Percentiles rank a stretch among this genome's conserved stretches.
These are phyloP conservation scores for Axinella damicornis DNA, from an alignment of 37 sponge, comb jelly and placozoan species.

Conservation along the genomic window DNA sequence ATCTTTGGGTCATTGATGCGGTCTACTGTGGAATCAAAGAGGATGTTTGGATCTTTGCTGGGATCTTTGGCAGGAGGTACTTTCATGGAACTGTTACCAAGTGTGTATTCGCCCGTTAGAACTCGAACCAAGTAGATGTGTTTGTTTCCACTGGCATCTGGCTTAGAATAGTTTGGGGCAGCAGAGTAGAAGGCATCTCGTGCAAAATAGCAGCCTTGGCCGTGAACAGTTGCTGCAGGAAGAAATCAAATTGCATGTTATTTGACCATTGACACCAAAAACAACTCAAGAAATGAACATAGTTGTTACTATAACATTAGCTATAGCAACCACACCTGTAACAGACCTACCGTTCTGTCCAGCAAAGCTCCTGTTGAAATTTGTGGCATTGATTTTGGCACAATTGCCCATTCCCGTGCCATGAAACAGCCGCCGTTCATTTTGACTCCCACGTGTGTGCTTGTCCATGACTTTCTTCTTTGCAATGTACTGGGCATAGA, in stretches of 20 bases:
- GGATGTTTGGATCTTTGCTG: not conserved
- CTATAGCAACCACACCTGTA: no score
- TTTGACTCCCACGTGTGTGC: slow-evolving; percentile 37
- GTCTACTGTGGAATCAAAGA: slow-evolving; percentile 61
- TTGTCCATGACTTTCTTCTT: slow-evolving; percentile 64
- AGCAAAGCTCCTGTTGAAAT: slow-evolving; percentile 29
- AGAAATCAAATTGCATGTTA: no score
- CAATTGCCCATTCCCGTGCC: slow-evolving; percentile 27
- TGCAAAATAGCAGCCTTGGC: slow-evolving; percentile 69
- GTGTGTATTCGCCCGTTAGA: slow-evolving; percentile 61
- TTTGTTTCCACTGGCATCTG: slow-evolving; percentile 57
- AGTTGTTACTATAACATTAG: no score
- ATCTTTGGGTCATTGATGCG: slow-evolving; percentile 51
- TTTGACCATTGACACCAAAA: no score
- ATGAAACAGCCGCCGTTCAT: slow-evolving; percentile 67
- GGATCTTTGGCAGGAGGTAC: slow-evolving; percentile 69
- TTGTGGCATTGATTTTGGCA: not conserved
- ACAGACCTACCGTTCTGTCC: slow-evolving; percentile 21
- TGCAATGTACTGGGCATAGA: slow-evolving; percentile 52
- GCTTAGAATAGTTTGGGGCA: slow-evolving; percentile 34
- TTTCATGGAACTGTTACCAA: slow-evolving; percentile 17
- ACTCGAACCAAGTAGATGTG: slow-evolving; percentile 63
- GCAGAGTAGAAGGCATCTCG: slow-evolving; percentile 67
- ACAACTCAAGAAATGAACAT: no score
- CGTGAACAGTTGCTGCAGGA: slow-evolving; percentile 18